These are phyloP conservation scores for Gopherus evgoodei DNA, from an alignment of 2,113 vertebrate genomes.

Conservation along the genomic window DNA sequence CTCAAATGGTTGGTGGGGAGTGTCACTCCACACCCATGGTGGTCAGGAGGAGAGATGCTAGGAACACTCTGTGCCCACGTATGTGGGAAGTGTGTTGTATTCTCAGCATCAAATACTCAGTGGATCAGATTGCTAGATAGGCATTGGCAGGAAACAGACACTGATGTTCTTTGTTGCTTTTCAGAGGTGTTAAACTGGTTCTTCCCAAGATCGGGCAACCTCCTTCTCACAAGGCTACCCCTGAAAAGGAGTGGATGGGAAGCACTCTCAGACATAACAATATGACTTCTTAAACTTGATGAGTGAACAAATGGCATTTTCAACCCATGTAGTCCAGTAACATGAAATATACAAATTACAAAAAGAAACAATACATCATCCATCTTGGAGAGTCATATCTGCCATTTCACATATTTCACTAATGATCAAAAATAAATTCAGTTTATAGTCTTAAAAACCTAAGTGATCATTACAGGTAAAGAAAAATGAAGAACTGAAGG, in stretches of 20 bases:
- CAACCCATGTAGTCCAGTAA: neutral
- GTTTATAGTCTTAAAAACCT: neutral
- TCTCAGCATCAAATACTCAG: neutral
- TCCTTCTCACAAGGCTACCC: neutral
- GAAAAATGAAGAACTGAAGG: neutral
- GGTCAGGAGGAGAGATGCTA: neutral
- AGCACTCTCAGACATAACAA: slow-evolving; percentile 9
- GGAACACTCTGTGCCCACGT: neutral
- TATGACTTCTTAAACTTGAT: neutral
- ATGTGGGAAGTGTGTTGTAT: neutral
- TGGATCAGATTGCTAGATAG: neutral
- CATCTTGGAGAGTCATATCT: neutral
- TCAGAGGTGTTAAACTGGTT: neutral
- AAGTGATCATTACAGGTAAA: slow-evolving; percentile 33
- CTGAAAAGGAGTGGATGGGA: neutral
- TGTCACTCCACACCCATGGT: neutral
- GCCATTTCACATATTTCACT: slow-evolving; percentile 2
- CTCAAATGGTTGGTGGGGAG: neutral
- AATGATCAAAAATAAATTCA: slow-evolving; percentile 15
- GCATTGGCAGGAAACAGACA: neutral
- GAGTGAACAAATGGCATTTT: neutral
- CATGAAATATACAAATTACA: neutral
- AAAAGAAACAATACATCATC: neutral
- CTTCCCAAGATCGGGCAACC: neutral
- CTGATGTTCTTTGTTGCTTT: slow-evolving; percentile 26